Evolutionary conservation across 2,113 vertebrate species (phyloP).

Genomic region (Rhinoderma darwinii): DNA sequence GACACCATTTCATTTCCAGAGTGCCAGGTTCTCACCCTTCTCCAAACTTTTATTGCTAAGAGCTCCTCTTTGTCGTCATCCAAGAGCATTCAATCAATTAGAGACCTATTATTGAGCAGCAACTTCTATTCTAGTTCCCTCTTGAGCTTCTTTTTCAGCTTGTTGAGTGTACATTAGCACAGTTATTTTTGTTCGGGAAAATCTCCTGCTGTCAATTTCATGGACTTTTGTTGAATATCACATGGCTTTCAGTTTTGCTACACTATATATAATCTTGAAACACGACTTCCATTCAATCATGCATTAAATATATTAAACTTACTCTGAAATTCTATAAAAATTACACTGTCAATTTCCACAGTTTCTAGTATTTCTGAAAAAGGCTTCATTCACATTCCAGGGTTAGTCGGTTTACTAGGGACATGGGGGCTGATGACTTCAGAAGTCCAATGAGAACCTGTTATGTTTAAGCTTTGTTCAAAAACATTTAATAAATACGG

Average conservation of each 20-base stretch:
- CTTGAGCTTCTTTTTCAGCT: constrained; percentile 16
- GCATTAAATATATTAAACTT: not conserved
- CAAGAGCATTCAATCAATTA: constrained; percentile 1
- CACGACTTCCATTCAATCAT: not conserved
- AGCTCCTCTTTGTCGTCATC: not conserved
- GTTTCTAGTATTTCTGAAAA: not conserved
- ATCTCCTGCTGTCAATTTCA: not conserved
- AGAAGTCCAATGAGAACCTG: no score
- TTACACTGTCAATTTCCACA: not conserved
- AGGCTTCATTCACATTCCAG: not conserved
- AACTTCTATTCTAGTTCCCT: not conserved
- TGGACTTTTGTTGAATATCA: constrained; percentile 24
- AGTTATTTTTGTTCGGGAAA: not conserved
- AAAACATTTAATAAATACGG: no score
- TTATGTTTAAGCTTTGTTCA: no score
- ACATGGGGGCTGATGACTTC: no score
- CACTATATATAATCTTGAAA: not conserved
- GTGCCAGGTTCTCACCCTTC: not conserved
- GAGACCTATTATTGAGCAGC: not conserved
- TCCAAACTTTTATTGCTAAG: constrained; percentile 20
- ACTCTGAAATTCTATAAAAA: not conserved
- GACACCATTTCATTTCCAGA: not conserved
- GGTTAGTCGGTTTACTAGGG: not conserved
- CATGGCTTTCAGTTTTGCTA: not conserved
- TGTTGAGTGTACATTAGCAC: constrained; percentile 35